phyloP scores from a whole-genome alignment of 2,888 invertebrate species.

The Ceramica pisi region DNA sequence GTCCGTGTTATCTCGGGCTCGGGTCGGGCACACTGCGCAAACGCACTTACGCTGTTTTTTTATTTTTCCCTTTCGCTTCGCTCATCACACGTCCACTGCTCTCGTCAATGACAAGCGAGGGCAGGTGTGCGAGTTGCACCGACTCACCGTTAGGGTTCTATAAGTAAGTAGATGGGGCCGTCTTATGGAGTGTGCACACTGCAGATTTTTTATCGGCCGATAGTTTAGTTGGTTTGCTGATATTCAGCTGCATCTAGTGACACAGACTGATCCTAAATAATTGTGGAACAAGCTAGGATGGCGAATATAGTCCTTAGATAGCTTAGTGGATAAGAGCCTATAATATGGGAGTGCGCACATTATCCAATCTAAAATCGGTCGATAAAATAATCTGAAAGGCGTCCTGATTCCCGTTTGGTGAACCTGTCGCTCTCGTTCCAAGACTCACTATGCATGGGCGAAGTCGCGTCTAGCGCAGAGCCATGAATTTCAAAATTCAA shows the following conservation, averaged over 20 bases:
- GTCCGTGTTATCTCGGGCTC: constrained; percentile 49
- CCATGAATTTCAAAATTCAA: constrained; percentile 50
- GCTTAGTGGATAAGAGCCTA: constrained; percentile 42
- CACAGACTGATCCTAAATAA: constrained; percentile 18
- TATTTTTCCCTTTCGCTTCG: constrained; percentile 63
- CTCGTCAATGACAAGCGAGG: constrained; percentile 63
- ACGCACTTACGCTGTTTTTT: constrained; percentile 59
- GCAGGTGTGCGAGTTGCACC: constrained; percentile 63
- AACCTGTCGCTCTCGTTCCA: constrained; percentile 31
- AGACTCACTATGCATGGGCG: constrained; percentile 41
- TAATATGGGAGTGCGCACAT: constrained; percentile 60
- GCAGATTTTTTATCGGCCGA: constrained; percentile 61
- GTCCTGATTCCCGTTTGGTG: constrained; percentile 57
- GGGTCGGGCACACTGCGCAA: constrained; percentile 46
- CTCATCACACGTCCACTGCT: constrained; percentile 62
- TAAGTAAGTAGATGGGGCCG: constrained; percentile 62
- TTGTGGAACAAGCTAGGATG: constrained; percentile 25
- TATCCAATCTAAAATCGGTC: constrained; percentile 61
- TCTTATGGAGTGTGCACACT: constrained; percentile 62
- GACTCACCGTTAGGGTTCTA: constrained; percentile 62
- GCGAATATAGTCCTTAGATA: constrained; percentile 21
- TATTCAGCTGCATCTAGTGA: constrained; percentile 26
- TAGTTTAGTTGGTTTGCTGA: constrained; percentile 50
- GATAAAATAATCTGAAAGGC: constrained; percentile 58
- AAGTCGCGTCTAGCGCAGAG: constrained; percentile 25